These are phyloP conservation scores for Rhipidura dahli DNA, from an alignment of 2,113 vertebrate genomes.

Conservation along the genomic window DNA sequence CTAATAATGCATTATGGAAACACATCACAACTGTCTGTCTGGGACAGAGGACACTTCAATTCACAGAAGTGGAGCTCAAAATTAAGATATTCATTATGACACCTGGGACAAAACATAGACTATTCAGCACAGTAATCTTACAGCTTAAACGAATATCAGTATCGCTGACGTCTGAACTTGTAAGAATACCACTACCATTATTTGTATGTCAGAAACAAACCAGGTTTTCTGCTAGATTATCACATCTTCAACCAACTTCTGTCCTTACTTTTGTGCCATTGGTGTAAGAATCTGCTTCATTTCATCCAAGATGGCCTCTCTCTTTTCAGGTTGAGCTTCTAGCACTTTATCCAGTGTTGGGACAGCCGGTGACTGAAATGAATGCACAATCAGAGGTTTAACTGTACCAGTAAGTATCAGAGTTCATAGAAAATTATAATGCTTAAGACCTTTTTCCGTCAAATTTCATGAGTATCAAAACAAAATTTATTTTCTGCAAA, in stretches of 20 bases:
- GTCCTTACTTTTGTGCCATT: constrained; percentile 92
- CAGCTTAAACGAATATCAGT: background rate
- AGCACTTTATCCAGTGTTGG: constrained; percentile 86
- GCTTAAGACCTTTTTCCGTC: background rate
- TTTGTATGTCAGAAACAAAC: background rate
- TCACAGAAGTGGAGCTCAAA: background rate
- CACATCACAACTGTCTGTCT: background rate
- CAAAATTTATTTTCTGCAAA: background rate
- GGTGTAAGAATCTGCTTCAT: constrained; percentile 93
- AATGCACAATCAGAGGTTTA: background rate
- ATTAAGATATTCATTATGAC: background rate
- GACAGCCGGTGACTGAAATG: constrained; percentile 78
- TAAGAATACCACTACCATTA: background rate
- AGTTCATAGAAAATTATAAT: background rate
- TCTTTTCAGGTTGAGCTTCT: constrained; percentile 82
- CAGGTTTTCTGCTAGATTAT: background rate
- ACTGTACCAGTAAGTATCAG: background rate
- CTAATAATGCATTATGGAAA: background rate
- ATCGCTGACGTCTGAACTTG: background rate
- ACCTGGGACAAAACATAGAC: background rate
- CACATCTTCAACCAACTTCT: background rate
- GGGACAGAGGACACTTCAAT: background rate
- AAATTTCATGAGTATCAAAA: background rate
- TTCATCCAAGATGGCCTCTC: constrained; percentile 86
- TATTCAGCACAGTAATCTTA: background rate